Evolutionary conservation across 2,797 vertebrate species (phyloP), one percentile per base, ranked within the genome.

Genomic region (Tympanoctomys barrerae): DNA sequence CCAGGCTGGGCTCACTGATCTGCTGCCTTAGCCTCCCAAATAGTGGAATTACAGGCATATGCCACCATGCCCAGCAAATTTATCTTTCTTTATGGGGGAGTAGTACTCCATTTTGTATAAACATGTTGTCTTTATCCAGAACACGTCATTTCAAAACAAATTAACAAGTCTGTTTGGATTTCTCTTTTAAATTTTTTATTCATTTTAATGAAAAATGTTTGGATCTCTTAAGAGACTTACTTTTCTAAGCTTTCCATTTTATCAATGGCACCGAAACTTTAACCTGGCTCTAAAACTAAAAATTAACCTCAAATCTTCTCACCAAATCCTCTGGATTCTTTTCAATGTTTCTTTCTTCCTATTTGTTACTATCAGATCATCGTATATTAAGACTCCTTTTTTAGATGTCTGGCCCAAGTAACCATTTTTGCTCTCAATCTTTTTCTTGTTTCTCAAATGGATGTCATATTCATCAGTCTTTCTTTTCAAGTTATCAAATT

Each of bases 71-170:
- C 66, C 66, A n/a, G 66, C 39, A 46, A 46, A 42, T 77, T 77
- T 49, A 77, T 49, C 42, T 49, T 46, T 49, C 73, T 46, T 46
- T 77, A 77, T 28, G 26, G 42, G 42, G 28, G 12, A 77, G 12
- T 31, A 77, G 42, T 31, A 77, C 26, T 28, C 26, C 42, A 28
- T 16, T 46, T 26, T 31, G 13, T 8, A 14, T 31, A 77, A 77
- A 49, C 13, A 73, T 12, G 46, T 77, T 49, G 49, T 77, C 73
- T 31, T 77, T 77, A 77, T 42, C 71, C 71, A 75, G 57, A 96
- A 87, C 31, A 88, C 42, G 52, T 81, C 31, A 90, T 81, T 96
- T 96, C 31, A 70, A 93, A 95, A 79, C 71, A 91, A 96, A 73
- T 28, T 46, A 95, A 94, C n/a, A 84, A 71, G 70, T 84, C 7